Base-by-base conservation (phyloP, 2,888 invertebrate genomes). In the Aporophyla lueneburgensis region DNA sequence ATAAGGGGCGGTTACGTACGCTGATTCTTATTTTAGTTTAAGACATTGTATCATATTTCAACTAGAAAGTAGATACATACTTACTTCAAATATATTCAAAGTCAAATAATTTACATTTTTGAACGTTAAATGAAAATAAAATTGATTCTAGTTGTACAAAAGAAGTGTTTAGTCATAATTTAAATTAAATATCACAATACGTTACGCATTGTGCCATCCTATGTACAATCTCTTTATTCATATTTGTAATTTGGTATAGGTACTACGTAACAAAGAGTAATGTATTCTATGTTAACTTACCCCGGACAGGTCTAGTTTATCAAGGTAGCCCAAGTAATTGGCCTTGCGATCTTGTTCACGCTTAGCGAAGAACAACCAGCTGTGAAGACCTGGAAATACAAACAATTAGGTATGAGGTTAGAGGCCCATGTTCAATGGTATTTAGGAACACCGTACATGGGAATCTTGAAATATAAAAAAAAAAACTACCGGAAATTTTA, bases 341-440 rank as follows among this genome's bases (percentile, higher is more conserved):
- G 98, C 97, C 82, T 97, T 97, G 75, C 97, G 97, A 68, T 97
- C 97, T 81, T 96, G 93, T 95, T 99, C 99, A 89, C 98, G 98
- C 70, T 97, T 97, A 79, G 97, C 97, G 91, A 98, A 99, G 95
- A 98, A 98, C 56, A 99, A 94, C 99, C 99, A 99, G 94, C 99
- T 99, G 95, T 99, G 99, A 75, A 99, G 97, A 67, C 99, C 99
- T 92, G 97, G 58, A 49, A 89, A 74, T 16, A 69, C 10, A 53
- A 84, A 69, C 27, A 53, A 53, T 56, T 62, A 14, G 9, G n/a
- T 54, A n/a, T 33, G 16, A 54, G 6, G 4, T 67, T 12, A 16
- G 16, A 46, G 24, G 46, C 9, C 6, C 6, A 58, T 56, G 19
- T 58, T 67, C 19, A 19, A 66, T n/a, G 1, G 21, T 49, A 9